A percentile compares a stretch with the other conserved stretches of the same genome.
Conservation (phyloP, 2,113 vertebrate genomes). For the Cranoglanis bouderius region DNA sequence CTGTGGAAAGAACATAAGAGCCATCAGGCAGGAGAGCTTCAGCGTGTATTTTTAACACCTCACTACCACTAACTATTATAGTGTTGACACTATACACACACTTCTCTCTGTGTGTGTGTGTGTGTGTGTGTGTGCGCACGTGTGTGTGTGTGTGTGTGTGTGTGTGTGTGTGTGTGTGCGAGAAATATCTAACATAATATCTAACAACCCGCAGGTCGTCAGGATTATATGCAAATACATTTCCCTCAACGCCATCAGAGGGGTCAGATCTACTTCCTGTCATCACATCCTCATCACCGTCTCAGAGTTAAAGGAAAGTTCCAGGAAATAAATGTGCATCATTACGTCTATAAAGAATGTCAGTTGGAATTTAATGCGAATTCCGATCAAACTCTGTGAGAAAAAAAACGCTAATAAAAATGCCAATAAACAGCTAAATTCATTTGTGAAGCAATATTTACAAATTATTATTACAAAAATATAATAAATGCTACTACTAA, state of each 20-base stretch:
- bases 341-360: background rate
- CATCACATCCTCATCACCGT: background rate
- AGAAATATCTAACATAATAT: background rate
- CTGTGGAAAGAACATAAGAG: conserved; percentile 60
- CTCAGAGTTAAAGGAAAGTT: background rate
- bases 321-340: background rate
- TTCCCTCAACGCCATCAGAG: background rate
- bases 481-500: background rate
- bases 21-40: conserved; percentile 44
- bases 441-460: no score
- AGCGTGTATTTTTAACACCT: conserved; percentile 57
- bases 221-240: background rate
- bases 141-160: background rate
- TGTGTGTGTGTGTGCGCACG: background rate
- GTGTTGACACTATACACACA: background rate
- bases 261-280: background rate
- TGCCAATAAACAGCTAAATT: background rate
- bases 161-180: background rate
- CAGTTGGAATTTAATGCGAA: background rate
- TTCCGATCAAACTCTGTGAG: background rate
- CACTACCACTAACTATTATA: conserved; percentile 33
- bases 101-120: background rate
- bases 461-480: no score
- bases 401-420: background rate
- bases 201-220: background rate